Base-by-base conservation (phyloP, 2,888 invertebrate genomes). In the Nomada fucata region DNA sequence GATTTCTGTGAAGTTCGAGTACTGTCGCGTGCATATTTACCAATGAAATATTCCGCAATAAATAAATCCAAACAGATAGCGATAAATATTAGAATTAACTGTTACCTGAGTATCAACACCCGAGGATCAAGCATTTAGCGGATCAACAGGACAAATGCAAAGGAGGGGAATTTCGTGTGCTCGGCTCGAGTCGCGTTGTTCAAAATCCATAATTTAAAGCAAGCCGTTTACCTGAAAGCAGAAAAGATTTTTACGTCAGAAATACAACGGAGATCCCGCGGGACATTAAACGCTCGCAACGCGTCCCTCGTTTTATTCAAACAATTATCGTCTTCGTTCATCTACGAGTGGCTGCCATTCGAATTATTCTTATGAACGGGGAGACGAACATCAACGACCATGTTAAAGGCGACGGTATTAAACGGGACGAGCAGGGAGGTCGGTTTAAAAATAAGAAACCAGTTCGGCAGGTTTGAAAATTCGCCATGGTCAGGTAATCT, bases 391-490 rank as follows among this genome's bases (percentile, higher is more conserved):
- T 20, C 44, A 26, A 50, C 26, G 13, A 29, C 18, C 23, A 9
- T 26, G 52, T 69, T 42, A 60, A 70, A 53, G 18, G 42, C 29
- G 50, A 29, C 20, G 63, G 44, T 60, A 57, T 65, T 73, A 81
- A 77, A 60, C 64, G 65, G 63, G 63, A 72, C 71, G 65, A 29
- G 53, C 52, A n/a, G 60, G 72, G 23, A 72, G 15, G 60, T n/a
- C 74, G 75, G 84, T 77, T 84, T n/a, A 77, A 84, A 84, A 84
- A 75, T 80, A 84, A 64, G 84, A 74, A 84, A 84, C 84, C 75
- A 68, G 84, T 77, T 76, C 72, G 67, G 85, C 84, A 78, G 74
- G 84, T 84, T 84, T 70, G 70, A 64, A 71, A 65, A 79, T 70
- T 47, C 59, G 36, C 67, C 29, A 13, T 18, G 26, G 50, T 5